Evolutionary conservation across 2,113 vertebrate species (phyloP).

Genomic region (Ciconia boyciana): DNA sequence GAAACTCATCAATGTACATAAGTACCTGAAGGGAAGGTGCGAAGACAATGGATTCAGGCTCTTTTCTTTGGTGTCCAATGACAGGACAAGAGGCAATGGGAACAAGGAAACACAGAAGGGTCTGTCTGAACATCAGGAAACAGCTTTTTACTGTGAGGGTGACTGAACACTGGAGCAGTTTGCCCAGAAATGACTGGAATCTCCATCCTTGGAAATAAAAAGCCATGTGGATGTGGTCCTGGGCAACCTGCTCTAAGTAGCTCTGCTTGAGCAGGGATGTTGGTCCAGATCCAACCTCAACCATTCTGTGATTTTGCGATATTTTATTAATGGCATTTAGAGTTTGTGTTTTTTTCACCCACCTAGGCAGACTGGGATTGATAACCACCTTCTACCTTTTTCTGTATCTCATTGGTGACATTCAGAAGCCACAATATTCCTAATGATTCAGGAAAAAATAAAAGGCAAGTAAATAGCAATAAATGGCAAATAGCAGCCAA

Average conservation of each 20-base stretch:
- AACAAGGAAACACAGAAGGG: neutral
- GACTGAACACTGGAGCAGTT: neutral
- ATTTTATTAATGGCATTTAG: neutral
- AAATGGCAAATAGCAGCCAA: neutral
- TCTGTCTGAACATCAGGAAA: neutral
- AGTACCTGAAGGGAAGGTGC: neutral
- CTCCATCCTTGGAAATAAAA: neutral
- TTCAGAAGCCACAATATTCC: neutral
- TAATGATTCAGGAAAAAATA: neutral
- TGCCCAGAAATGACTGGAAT: neutral
- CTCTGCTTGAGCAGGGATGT: neutral
- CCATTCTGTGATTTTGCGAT: neutral
- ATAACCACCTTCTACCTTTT: neutral
- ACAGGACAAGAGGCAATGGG: neutral
- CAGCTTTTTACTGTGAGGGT: neutral
- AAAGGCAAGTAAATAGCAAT: neutral
- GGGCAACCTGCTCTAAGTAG: neutral
- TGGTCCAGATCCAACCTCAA: neutral
- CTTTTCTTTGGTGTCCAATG: neutral
- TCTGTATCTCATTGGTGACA: neutral
- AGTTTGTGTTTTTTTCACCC: neutral
- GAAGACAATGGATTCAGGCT: neutral
- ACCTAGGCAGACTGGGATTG: neutral
- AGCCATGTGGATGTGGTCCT: neutral
- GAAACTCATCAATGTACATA: neutral